These are phyloP conservation scores for Aporophyla lueneburgensis DNA, from an alignment of 2,888 invertebrate genomes.

Conservation along the genomic window DNA sequence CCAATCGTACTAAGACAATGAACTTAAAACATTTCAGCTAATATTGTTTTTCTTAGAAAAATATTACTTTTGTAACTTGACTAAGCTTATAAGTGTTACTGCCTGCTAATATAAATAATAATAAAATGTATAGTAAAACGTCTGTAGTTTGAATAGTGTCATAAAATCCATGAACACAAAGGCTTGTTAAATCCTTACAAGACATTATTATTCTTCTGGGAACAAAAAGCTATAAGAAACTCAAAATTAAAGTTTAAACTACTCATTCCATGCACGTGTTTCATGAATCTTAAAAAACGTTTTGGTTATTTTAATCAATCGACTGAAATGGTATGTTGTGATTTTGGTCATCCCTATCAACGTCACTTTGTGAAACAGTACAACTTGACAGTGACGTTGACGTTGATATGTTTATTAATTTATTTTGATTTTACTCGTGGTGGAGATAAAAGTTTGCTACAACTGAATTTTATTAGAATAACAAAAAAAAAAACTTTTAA, in stretches of 20 bases:
- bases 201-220: not conserved
- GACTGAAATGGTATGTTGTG: not conserved
- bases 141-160: constrained; percentile 6
- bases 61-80: not conserved
- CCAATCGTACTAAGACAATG: too few relatives aligned
- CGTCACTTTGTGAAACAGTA: constrained; percentile 4
- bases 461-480: not conserved
- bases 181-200: not conserved
- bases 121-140: constrained; percentile 2
- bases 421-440: not conserved
- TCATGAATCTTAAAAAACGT: not conserved
- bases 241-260: not conserved
- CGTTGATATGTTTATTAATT: not conserved
- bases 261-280: not conserved
- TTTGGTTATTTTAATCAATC: not conserved
- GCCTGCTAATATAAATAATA: constrained; percentile 6
- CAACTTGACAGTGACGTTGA: not conserved
- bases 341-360: constrained; percentile 8
- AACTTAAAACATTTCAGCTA: not conserved
- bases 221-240: not conserved
- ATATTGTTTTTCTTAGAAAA: not conserved
- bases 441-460: not conserved
- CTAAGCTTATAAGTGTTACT: not conserved
- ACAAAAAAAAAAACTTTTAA: not conserved
- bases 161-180: constrained; percentile 10